Base-by-base conservation (phyloP, 2,113 vertebrate species). In the Eclectus roratus region DNA sequence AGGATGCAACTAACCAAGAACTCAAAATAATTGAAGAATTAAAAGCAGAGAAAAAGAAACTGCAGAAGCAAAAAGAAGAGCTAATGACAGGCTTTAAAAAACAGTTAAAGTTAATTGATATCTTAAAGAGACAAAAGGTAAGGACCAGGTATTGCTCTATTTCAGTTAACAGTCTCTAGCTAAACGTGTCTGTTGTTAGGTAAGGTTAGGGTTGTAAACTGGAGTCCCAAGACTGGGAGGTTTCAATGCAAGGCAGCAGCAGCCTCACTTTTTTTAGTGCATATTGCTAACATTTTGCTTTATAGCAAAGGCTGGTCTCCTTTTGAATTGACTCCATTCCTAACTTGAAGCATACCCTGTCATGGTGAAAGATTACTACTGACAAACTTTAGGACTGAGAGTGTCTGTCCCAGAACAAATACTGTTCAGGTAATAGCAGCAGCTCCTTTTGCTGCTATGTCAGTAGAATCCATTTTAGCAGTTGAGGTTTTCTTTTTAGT, bases 51-150 rank as follows among this genome's bases (percentile, higher is more conserved):
- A 99, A 99, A 94, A 99, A 98, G 97, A 98, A 98, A 94, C 96
- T 99, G 58, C 99, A 99, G 96, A 99, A 99, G 83, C 99, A 99
- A 97, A 99, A 99, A 97, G 97, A 96, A 83, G 99, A 99, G 84
- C 98, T 99, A 58, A 98, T 99, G 70, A 70, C 97, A 27, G 99
- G 98, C 13, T 99, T 99, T 95, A 99, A 99, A 97, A 99, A 99
- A 94, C 99, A 99, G 78, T 97, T 99, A 41, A 99, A 99, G 95
- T 97, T 99, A 90, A 99, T 99, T 49, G 99, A 99, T 96, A 96
- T 99, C 95, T 98, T 99, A 92, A 99, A 99, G 98, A 99, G 98
- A 97, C 99, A 99, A 95, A 99, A 99, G 98, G 99, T 99, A 93
- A 97, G 96, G 72, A 47, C 16, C 24, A 55, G 41, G 18, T 88